These are phyloP conservation scores for Theonella swinhoei DNA, from an alignment of 37 sponge, comb jelly and placozoan species.

Conservation along the genomic window DNA sequence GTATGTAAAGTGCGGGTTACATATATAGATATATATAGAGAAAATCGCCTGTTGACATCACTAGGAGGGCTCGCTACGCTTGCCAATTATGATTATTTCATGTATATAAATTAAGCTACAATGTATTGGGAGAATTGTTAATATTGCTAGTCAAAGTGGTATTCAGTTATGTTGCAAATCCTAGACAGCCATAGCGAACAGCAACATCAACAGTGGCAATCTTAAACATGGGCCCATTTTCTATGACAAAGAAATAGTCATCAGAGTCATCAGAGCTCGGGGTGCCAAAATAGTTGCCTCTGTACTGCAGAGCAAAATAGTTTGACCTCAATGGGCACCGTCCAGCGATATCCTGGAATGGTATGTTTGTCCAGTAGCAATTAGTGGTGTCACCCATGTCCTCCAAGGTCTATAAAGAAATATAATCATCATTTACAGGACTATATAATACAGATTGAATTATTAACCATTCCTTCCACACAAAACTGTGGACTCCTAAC, in stretches of 20 bases:
- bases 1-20: too few species aligned
- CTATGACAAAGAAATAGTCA: too few species aligned
- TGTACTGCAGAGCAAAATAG: neutral
- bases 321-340: neutral
- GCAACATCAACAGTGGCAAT: neutral
- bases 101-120: too few species aligned
- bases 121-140: too few species aligned
- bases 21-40: too few species aligned
- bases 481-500: neutral
- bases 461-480: neutral
- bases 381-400: neutral
- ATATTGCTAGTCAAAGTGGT: too few species aligned
- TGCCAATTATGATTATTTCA: too few species aligned
- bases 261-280: too few species aligned
- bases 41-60: too few species aligned
- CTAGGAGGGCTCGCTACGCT: too few species aligned
- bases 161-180: too few species aligned
- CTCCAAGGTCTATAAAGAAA: neutral
- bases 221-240: neutral
- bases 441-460: neutral
- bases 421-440: neutral
- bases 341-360: neutral
- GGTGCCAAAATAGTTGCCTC: neutral
- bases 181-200: neutral
- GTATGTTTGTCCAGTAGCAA: neutral